Base-by-base conservation (phyloP, 2,113 vertebrate species). In the Ctenodactylus gundi region DNA sequence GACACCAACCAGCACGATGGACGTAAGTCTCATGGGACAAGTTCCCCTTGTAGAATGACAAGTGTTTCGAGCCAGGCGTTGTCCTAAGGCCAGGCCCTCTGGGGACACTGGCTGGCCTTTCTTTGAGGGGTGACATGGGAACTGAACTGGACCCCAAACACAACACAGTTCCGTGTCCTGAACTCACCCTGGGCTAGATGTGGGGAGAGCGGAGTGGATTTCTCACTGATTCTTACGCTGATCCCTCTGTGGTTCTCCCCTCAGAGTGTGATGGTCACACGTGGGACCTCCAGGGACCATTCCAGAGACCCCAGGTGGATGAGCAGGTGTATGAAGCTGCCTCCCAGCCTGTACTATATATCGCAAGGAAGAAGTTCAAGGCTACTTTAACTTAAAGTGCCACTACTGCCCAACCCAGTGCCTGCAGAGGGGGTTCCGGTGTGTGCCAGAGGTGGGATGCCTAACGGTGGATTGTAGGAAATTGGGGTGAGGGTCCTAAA, bases 281-380 rank as follows among this genome's bases (percentile, higher is more conserved):
- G 77, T 83, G 88, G 70, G 34, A 57, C 58, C 85, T 87, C 73
- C 89, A 72, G 49, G 76, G 92, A 68, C 91, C 68, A 65, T 20
- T 83, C 57, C 75, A 65, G 72, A n/a, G 57, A 39, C 29, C 39
- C 23, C n/a, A 72, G 70, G 88, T 83, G 64, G 77, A 65, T 20
- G 80, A 80, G 53, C 20, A 65, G 55, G 53, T 51, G 25, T 51
- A 84, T 18, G 67, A 65, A 70, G 49, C 31, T 3, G 5, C 21
- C 18, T 55, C 21, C 39, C 36, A n/a, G 58, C 57, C n/a, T 64
- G 58, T 6, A 53, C 10, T 12, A 1, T 7, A 25, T 21, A 41
- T 23, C 67, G n/a, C 23, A 57, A 85, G 7, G 41, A 46, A 44
- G 82, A 36, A 10, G 39, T 29, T 34, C n/a, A n/a, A n/a, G 7